phyloP scores from a whole-genome alignment of 2,888 invertebrate species.

The Drosophila atripex region DNA sequence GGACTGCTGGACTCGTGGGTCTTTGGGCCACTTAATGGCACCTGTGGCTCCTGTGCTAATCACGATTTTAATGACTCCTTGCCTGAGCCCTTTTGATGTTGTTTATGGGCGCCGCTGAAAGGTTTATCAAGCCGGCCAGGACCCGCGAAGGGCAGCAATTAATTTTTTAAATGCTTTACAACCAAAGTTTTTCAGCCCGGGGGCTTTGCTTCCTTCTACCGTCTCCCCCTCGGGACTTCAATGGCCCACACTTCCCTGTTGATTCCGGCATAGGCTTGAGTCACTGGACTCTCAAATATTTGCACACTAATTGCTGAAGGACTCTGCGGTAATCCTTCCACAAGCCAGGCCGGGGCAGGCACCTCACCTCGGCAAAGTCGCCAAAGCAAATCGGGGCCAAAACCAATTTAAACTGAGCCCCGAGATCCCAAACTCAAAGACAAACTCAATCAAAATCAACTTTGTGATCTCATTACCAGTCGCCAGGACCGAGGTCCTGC shows the following conservation, averaged over 20 bases:
- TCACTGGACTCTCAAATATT: not conserved
- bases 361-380: not conserved
- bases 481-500: not conserved
- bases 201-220: not conserved
- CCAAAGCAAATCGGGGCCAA: not conserved
- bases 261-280: not conserved
- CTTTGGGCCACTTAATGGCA: constrained; percentile 58
- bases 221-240: constrained; percentile 9
- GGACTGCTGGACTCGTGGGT: not conserved
- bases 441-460: constrained; percentile 26
- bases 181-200: constrained; percentile 20
- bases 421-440: constrained; percentile 1
- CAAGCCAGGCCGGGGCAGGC: not conserved
- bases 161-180: constrained; percentile 71
- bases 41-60: constrained; percentile 72
- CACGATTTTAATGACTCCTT: constrained; percentile 72
- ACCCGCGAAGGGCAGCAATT: constrained; percentile 56
- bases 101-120: constrained; percentile 48
- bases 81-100: constrained; percentile 2
- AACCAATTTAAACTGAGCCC: constrained; percentile 6
- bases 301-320: constrained; percentile 4
- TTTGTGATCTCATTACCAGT: constrained; percentile 36
- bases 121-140: constrained; percentile 53
- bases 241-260: not conserved
- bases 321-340: not conserved